Percentiles rank a stretch among this genome's conserved stretches.
These are phyloP conservation scores for Phalanger gymnotis DNA, from an alignment of 2,797 vertebrate species.

Conservation along the genomic window DNA sequence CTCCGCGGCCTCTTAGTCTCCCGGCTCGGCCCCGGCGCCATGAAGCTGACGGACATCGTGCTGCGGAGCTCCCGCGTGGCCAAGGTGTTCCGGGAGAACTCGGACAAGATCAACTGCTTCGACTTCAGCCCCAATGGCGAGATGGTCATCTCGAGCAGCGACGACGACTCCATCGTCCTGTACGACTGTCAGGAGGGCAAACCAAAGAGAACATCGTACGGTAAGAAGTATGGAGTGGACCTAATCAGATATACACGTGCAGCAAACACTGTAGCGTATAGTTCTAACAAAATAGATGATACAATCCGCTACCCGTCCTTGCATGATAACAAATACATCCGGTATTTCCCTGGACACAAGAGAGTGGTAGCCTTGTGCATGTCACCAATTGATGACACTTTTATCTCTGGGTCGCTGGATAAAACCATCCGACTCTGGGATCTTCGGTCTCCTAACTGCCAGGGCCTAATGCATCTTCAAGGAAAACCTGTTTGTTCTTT, in stretches of 20 bases:
- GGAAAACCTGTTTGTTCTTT: slow-evolving; percentile 99
- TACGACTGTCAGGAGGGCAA: slow-evolving; percentile 99
- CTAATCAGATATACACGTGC: slow-evolving; percentile 99
- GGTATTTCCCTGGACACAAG: no score
- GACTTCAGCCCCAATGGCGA: slow-evolving; percentile 99
- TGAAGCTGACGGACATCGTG: slow-evolving; percentile 99
- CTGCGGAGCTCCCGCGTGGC: slow-evolving; percentile 98
- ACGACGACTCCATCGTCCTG: slow-evolving; percentile 97
- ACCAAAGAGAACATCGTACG: slow-evolving; percentile 98
- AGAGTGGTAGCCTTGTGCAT: no score
- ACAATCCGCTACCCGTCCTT: slow-evolving; percentile 28
- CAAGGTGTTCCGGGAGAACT: slow-evolving; percentile 98
- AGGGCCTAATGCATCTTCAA: slow-evolving; percentile 97
- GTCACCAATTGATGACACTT: no score
- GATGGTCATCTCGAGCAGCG: slow-evolving; percentile 98
- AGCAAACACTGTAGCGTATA: slow-evolving; percentile 99
- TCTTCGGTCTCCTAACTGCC: no score
- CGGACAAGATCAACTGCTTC: slow-evolving; percentile 99
- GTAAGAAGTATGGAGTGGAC: slow-evolving; percentile 99
- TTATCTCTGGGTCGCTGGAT: no score
- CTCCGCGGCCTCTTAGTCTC: slow-evolving; percentile 49
- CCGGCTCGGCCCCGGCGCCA: slow-evolving; percentile 81
- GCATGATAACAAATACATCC: no score
- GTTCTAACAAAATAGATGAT: slow-evolving; percentile 99
- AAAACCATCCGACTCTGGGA: no score